Evolutionary conservation across 2,888 invertebrate genomes (phyloP), one percentile per base, ranked within the genome.

Genomic region (Tetheella fluctuosa): DNA sequence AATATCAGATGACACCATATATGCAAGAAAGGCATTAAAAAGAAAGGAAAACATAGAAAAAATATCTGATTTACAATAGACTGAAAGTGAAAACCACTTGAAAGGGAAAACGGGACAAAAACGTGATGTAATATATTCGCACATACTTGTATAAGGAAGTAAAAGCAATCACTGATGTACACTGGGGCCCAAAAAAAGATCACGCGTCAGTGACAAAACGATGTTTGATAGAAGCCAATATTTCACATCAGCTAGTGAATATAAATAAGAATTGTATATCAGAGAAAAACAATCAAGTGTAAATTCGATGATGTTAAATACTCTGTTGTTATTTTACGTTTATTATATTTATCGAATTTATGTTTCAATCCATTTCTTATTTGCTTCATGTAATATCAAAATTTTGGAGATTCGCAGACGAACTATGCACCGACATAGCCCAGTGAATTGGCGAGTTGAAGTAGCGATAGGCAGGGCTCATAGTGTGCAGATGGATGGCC

Each of bases 221-320:
- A 12, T 54, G 54, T 55, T 37, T 55, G 55, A 34, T 37, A 55
- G 23, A 55, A 55, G 55, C 34, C 55, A 55, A 55, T 55, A 55
- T 55, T 34, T 55, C 34, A 55, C 28, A 13, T 55, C 55, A 17
- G n/a, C 10, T 34, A 23, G 55, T 20, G 55, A 34, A 34, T 34
- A 13, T 48, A 20, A 48, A 17, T 48, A 48, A 25, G 13, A 15
- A 48, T 61, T 54, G 48, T 30, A 48, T 48, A 37, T 54, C 30
- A 8, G 39, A n/a, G 30, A 42, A 57, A 34, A 54, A 23, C 20
- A 57, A 20, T 57, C 56, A 57, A 59, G 54, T 17, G 17, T 1
- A 7, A 17, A 2, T 15, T 8, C 30, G 30, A 10, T 7, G 30
- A 15, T 13, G 15, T 37, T 15, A 15, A 4, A 37, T 37, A 2